A percentile compares a stretch with the other conserved stretches of the same genome.
Conservation (phyloP, 2,888 invertebrate genomes). For the Scelioninae gen. 1 region DNA sequence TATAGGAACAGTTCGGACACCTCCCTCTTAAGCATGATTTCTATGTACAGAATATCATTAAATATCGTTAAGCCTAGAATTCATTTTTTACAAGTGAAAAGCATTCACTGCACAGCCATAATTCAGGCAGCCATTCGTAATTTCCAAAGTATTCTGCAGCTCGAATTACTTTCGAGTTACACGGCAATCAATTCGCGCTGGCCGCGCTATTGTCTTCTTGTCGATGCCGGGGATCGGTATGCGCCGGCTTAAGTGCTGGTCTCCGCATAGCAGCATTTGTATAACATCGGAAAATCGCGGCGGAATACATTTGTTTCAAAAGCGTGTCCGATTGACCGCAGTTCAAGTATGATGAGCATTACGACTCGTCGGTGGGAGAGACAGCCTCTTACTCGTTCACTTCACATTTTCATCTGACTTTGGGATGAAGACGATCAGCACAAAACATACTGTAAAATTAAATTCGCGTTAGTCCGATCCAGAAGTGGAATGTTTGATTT, state of each 20-base stretch:
- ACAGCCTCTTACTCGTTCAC: constrained; percentile 33
- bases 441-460: constrained; percentile 73
- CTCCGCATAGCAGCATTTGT: constrained; percentile 46
- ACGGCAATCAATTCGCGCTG: constrained; percentile 59
- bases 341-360: constrained; percentile 13
- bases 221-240: constrained; percentile 57
- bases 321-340: constrained; percentile 60
- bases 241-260: constrained; percentile 45
- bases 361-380: constrained; percentile 16
- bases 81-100: constrained; percentile 50
- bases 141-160: constrained; percentile 55
- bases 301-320: constrained; percentile 52
- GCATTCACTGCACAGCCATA: constrained; percentile 51
- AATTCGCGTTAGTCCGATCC: constrained; percentile 12
- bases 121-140: constrained; percentile 58
- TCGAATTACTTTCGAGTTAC: constrained; percentile 60
- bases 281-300: constrained; percentile 51
- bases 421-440: constrained; percentile 74
- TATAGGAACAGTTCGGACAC: constrained; percentile 4
- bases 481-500: constrained; percentile 12
- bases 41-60: constrained; percentile 48
- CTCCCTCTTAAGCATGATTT: neutral
- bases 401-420: constrained; percentile 71
- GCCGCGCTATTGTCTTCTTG: constrained; percentile 65
- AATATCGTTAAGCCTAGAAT: constrained; percentile 52